phyloP scores from a whole-genome alignment of 2,113 vertebrate species.

The Pantherophis guttatus region DNA sequence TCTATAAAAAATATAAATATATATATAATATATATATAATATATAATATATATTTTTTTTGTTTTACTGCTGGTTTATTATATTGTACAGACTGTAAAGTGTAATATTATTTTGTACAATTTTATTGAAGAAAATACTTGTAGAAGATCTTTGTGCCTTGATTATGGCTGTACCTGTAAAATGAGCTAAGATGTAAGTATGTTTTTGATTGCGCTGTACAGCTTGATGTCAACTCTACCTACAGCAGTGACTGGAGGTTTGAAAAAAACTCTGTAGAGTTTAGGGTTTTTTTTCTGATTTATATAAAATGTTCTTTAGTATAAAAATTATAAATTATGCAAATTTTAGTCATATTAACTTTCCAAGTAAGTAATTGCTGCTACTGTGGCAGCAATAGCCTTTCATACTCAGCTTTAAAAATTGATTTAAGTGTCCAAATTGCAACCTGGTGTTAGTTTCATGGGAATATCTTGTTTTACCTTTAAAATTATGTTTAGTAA shows the following conservation, averaged over 20 bases:
- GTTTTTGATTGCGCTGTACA: constrained; percentile 93
- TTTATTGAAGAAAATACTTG: constrained; percentile 97
- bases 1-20: constrained; percentile 46
- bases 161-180: constrained; percentile 92
- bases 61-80: constrained; percentile 88
- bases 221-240: constrained; percentile 89
- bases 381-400: constrained; percentile 83
- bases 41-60: constrained; percentile 57
- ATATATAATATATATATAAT: constrained; percentile 42
- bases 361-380: constrained; percentile 70
- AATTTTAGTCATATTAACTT: constrained; percentile 82
- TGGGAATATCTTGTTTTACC: constrained; percentile 72
- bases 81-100: constrained; percentile 96
- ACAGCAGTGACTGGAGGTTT: constrained; percentile 81
- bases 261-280: constrained; percentile 85
- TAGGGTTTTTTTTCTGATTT: constrained; percentile 85
- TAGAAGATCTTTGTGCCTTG: constrained; percentile 98
- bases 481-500: constrained; percentile 75
- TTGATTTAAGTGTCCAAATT: constrained; percentile 83
- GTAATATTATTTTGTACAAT: constrained; percentile 98
- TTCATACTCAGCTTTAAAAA: constrained; percentile 89
- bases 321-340: constrained; percentile 91
- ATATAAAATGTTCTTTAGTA: constrained; percentile 87
- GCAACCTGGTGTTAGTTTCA: constrained; percentile 86
- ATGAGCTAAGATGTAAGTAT: constrained; percentile 94